phyloP scores from a whole-genome alignment of 2,888 invertebrate genomes.

The Ennomos fuscantarius region DNA sequence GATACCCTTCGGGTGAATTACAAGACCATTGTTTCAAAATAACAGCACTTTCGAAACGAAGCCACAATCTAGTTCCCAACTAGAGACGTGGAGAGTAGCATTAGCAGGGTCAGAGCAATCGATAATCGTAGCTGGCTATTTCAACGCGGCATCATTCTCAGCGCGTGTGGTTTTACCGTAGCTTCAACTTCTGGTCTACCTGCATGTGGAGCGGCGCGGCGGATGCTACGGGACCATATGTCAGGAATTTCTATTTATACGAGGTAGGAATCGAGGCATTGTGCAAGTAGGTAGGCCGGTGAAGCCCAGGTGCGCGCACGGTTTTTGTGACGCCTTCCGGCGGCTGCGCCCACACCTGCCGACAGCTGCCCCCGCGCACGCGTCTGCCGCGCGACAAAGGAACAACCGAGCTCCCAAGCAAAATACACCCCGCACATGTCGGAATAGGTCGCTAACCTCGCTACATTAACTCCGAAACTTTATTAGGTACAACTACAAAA shows the following conservation, averaged over 20 bases:
- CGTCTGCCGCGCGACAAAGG: slow-evolving; percentile 32
- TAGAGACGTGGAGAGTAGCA: slow-evolving; percentile 13
- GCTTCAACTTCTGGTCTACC: slow-evolving; percentile 11
- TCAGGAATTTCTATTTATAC: slow-evolving; percentile 60
- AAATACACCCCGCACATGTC: slow-evolving; percentile 19
- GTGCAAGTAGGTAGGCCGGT: slow-evolving; percentile 70
- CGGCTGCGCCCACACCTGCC: slow-evolving; percentile 60
- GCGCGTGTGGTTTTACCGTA: not conserved
- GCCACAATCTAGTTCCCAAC: slow-evolving; percentile 30
- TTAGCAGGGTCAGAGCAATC: slow-evolving; percentile 21
- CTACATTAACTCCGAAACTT: slow-evolving; percentile 23
- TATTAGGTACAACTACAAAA: slow-evolving; percentile 25
- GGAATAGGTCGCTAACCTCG: slow-evolving; percentile 36
- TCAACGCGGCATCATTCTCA: slow-evolving; percentile 33
- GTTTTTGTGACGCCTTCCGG: slow-evolving; percentile 82
- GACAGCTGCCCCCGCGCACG: slow-evolving; percentile 41
- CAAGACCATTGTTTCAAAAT: slow-evolving; percentile 33
- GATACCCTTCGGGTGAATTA: slow-evolving; percentile 43
- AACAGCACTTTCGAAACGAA: slow-evolving; percentile 22
- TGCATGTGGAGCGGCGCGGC: slow-evolving; percentile 41
- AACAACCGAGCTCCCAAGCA: not conserved
- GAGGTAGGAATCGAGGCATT: slow-evolving; percentile 59
- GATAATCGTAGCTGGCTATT: slow-evolving; percentile 15
- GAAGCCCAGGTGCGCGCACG: slow-evolving; percentile 76
- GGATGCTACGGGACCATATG: slow-evolving; percentile 60